phyloP scores from a whole-genome alignment of 2,797 vertebrate genomes.

The Myioborus melanocephalus region DNA sequence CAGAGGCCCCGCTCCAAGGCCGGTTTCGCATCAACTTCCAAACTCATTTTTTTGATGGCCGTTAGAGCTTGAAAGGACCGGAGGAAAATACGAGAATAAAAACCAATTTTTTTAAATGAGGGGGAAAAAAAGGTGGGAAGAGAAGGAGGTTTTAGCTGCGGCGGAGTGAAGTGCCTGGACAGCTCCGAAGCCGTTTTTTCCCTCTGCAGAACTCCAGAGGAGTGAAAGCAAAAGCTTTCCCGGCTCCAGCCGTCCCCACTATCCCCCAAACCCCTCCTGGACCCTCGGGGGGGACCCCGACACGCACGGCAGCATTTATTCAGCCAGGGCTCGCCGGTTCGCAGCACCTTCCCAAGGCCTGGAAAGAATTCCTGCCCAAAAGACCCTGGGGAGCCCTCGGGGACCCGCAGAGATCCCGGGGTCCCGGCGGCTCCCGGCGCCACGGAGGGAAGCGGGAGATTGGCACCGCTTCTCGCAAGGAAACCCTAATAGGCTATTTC shows the following conservation, averaged over 20 bases:
- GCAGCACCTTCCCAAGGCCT: neutral
- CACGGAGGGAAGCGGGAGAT: neutral
- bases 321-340: neutral
- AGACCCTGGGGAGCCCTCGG: neutral
- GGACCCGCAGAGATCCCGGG: neutral
- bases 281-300: neutral
- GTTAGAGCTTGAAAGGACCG: neutral
- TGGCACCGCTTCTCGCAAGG: conserved; percentile 36
- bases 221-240: neutral
- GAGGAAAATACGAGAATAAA: accelerated
- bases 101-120: accelerated
- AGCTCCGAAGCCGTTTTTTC: neutral
- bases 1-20: neutral
- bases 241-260: neutral
- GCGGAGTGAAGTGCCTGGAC: neutral
- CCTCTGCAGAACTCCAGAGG: neutral
- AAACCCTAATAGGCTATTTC: conserved; percentile 71
- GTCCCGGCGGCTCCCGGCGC: neutral
- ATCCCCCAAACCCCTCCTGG: accelerated
- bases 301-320: neutral
- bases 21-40: neutral
- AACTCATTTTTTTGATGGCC: neutral
- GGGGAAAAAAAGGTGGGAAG: accelerated
- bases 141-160: neutral
- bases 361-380: neutral